Evolutionary conservation across 2,113 vertebrate species (phyloP).

Genomic region (Poicephalus gulielmi): DNA sequence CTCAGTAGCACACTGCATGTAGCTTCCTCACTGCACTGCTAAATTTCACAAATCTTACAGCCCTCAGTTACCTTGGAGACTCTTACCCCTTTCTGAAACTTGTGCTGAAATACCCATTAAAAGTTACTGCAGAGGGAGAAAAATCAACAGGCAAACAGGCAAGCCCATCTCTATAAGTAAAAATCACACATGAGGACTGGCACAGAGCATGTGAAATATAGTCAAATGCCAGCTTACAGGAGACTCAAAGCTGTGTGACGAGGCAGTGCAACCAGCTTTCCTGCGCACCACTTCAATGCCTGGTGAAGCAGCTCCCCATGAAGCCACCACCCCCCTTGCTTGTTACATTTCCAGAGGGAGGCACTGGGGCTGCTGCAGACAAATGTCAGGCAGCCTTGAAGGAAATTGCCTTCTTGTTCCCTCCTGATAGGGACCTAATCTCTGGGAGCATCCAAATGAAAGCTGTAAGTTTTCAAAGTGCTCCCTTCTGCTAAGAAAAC

Average conservation of each 20-base stretch:
- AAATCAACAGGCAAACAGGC: not conserved
- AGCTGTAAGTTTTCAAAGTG: rapidly evolving
- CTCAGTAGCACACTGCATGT: not conserved
- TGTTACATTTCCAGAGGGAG: not conserved
- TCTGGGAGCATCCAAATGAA: not conserved
- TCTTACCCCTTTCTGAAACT: not conserved
- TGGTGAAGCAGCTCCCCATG: not conserved
- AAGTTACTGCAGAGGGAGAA: not conserved
- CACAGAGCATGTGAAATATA: not conserved
- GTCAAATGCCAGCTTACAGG: not conserved
- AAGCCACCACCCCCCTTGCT: not conserved
- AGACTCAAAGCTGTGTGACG: rapidly evolving
- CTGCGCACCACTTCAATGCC: rapidly evolving
- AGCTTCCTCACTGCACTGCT: not conserved
- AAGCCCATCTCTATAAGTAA: not conserved
- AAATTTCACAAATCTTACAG: not conserved
- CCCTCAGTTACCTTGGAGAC: not conserved
- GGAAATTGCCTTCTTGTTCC: not conserved
- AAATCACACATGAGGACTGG: not conserved
- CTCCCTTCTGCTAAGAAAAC: not conserved
- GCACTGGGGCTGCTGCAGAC: not conserved
- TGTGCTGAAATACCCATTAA: not conserved
- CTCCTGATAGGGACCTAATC: not conserved
- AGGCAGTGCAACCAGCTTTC: not conserved
- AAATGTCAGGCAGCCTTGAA: not conserved